Base-by-base conservation (phyloP, 2,113 vertebrate species). In the Apaloderma vittatum region DNA sequence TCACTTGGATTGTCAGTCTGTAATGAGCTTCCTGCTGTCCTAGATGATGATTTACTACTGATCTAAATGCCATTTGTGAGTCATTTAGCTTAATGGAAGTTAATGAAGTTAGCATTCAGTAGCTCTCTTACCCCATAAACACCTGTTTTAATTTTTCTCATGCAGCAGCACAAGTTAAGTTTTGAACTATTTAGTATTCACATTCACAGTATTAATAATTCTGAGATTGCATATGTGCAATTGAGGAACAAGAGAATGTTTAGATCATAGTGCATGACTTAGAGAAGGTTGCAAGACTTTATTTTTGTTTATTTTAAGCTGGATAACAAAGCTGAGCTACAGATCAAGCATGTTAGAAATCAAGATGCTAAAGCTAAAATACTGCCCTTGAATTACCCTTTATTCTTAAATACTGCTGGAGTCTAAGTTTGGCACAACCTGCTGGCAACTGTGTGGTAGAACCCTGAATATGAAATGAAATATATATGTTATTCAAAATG, bases 1-100 rank as follows among this genome's bases (percentile, higher is more conserved):
- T 97, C 97, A 94, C 97, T 97, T 87, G 92, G 86, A 86, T 97
- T 91, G 97, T 88, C 96, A 91, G 88, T 77, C 81, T 54, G 24
- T 94, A 96, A 96, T 72, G 91, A 96, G 97, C 96, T 98, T 98
- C 98, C 97, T 98, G 98, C 97, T 98, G 94, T 95, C 97, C 94
- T 91, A 70, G 91, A 95, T 96, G 92, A 87, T 90, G 85, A 95
- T 93, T 96, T 94, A 83, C 92, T 72, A 48, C 58, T 76, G 94
- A 93, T 94, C 93, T 88, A 78, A 91, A 88, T 93, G 95, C 96
- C 93, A 57, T 95, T 90, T 94, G 88, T 66, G 95, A 96, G 74
- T 90, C 84, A 68, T 86, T 77, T 62, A 92, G 86, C 84, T 76
- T 92, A 80, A 55, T 84, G 54, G 89, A 84, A 88, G 82, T 72